Evolutionary conservation across 1,140 invertebrate species (phyloP).

Genomic region (Panagrolaimus sp.): DNA sequence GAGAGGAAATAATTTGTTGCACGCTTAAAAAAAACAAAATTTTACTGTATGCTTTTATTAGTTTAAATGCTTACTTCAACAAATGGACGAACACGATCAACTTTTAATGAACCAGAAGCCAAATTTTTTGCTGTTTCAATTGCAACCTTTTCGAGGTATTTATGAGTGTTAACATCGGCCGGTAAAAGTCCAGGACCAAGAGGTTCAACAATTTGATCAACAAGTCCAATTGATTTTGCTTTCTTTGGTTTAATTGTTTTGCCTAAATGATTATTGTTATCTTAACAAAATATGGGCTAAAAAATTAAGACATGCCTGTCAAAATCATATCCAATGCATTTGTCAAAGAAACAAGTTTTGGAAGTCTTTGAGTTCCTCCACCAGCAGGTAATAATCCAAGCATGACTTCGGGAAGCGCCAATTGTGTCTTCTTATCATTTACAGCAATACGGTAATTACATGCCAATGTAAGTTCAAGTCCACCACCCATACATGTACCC

Average conservation of each 20-base stretch:
- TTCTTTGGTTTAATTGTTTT: constrained; percentile 74
- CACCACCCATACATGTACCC: constrained; percentile 89
- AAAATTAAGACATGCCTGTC: constrained; percentile 74
- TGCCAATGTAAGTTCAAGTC: constrained; percentile 87
- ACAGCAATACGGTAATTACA: constrained; percentile 92
- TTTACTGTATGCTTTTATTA: too few species aligned
- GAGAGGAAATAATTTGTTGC: constrained; percentile 44
- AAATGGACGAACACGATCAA: constrained; percentile 70
- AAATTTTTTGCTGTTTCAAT: constrained; percentile 74
- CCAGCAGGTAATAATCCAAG: constrained; percentile 86
- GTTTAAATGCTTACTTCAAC: constrained; percentile 62
- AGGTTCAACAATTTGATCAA: constrained; percentile 74
- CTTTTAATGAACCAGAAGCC: constrained; percentile 71
- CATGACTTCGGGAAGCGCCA: constrained; percentile 90
- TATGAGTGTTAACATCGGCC: constrained; percentile 70
- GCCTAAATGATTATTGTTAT: constrained; percentile 65
- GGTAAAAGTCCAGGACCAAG: constrained; percentile 70
- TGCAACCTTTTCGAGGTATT: constrained; percentile 74
- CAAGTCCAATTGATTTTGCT: constrained; percentile 87
- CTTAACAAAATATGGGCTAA: constrained; percentile 14
- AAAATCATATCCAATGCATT: constrained; percentile 83
- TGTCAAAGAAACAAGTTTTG: constrained; percentile 73
- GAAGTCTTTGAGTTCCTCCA: constrained; percentile 88
- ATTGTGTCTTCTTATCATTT: constrained; percentile 79
- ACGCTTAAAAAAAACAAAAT: constrained; percentile 55